These are phyloP conservation scores for Enteromius fasciolatus DNA, from an alignment of 2,797 vertebrate species.

Conservation along the genomic window DNA sequence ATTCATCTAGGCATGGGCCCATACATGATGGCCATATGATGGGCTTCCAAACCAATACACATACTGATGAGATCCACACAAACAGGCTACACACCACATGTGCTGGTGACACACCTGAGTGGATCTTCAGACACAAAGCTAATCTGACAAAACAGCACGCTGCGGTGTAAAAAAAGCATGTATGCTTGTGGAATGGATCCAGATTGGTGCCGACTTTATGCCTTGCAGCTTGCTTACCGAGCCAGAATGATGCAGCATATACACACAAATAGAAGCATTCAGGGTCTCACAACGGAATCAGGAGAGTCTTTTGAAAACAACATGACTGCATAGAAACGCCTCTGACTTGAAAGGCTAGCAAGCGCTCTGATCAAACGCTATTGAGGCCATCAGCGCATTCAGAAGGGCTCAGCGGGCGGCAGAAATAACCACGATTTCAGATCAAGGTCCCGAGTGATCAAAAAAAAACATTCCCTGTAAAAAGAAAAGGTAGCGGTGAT, in stretches of 20 bases:
- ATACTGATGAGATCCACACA: background rate
- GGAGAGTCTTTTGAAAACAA: constrained; percentile 29
- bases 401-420: constrained; percentile 7
- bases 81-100: background rate
- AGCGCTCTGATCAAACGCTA: constrained; percentile 31
- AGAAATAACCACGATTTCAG: constrained; percentile 23
- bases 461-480: constrained; percentile 3
- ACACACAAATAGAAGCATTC: constrained; percentile 8
- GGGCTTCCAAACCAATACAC: constrained; percentile 16
- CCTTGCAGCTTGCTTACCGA: background rate
- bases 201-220: background rate
- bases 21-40: constrained; percentile 39
- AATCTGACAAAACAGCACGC: background rate
- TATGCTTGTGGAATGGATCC: background rate
- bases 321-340: background rate
- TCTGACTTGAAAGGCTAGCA: constrained; percentile 23
- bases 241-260: background rate
- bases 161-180: background rate
- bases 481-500: constrained; percentile 27
- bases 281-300: background rate
- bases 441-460: constrained; percentile 45
- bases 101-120: constrained; percentile 5
- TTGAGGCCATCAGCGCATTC: constrained; percentile 17
- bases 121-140: background rate
- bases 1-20: constrained; percentile 56